These are phyloP conservation scores for Callosobruchus maculatus DNA, from an alignment of 2,888 invertebrate species.

Conservation along the genomic window DNA sequence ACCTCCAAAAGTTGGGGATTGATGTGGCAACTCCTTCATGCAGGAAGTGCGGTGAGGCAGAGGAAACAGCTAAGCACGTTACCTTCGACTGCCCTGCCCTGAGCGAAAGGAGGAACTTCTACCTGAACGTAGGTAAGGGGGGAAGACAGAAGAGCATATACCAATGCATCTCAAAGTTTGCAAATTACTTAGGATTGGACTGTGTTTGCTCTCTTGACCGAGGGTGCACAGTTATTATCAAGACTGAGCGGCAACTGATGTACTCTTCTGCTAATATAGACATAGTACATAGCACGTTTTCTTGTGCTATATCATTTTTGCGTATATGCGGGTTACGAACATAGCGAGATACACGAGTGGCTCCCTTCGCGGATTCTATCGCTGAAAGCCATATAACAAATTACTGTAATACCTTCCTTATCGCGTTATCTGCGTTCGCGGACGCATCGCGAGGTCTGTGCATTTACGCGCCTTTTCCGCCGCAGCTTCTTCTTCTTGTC, in stretches of 20 bases:
- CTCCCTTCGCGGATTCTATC: background rate
- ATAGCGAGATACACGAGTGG: background rate
- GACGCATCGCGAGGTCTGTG: background rate
- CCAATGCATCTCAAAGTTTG: too few relatives aligned
- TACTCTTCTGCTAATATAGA: background rate
- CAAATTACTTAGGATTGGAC: too few relatives aligned
- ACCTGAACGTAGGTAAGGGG: too few relatives aligned
- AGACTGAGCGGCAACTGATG: background rate
- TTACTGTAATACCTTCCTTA: background rate
- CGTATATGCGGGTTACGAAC: background rate
- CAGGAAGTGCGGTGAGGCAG: too few relatives aligned
- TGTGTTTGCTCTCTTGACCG: too few relatives aligned
- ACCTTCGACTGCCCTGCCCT: too few relatives aligned
- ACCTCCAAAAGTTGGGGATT: too few relatives aligned
- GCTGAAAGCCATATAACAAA: background rate
- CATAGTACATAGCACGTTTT: background rate
- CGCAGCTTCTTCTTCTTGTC: background rate
- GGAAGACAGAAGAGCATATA: too few relatives aligned
- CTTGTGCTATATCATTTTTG: background rate
- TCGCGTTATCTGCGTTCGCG: background rate
- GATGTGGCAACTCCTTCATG: too few relatives aligned
- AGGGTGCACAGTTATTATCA: background rate
- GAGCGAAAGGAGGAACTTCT: too few relatives aligned
- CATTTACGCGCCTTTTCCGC: background rate
- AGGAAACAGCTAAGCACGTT: too few relatives aligned